These are phyloP conservation scores for Caenorhabditis panamensis DNA, from an alignment of 2,888 invertebrate species.

Conservation along the genomic window DNA sequence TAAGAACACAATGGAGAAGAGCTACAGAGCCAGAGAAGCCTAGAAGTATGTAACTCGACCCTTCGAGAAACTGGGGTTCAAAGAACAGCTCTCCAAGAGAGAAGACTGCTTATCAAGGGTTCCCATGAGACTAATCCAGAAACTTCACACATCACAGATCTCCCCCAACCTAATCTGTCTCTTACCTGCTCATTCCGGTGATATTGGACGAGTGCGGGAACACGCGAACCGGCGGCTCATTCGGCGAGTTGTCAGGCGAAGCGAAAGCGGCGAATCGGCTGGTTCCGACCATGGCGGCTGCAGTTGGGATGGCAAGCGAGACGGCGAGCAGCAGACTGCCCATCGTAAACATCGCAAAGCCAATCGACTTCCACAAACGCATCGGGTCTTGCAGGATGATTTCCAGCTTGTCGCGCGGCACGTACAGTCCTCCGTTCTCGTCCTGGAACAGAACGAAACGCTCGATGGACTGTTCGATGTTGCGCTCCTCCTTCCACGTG, in stretches of 20 bases:
- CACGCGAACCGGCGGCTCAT: conserved; percentile 80
- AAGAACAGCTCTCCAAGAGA: too few species aligned
- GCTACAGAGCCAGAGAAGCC: too few species aligned
- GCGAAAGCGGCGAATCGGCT: conserved; percentile 74
- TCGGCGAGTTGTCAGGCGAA: conserved; percentile 78
- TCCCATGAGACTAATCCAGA: too few species aligned
- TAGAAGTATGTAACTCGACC: too few species aligned
- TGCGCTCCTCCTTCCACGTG: conserved; percentile 76
- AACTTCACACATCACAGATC: too few species aligned
- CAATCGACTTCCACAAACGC: conserved; percentile 77
- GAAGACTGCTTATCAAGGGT: too few species aligned
- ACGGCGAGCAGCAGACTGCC: conserved; percentile 79
- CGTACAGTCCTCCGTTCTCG: conserved; percentile 78
- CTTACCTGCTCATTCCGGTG: conserved; percentile 50
- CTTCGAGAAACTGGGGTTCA: too few species aligned
- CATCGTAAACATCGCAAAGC: conserved; percentile 73
- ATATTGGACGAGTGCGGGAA: conserved; percentile 68
- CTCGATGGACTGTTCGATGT: conserved; percentile 68
- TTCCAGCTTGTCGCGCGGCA: conserved; percentile 76
- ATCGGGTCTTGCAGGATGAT: conserved; percentile 78
- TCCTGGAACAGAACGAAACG: conserved; percentile 72
- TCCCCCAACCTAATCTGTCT: not conserved
- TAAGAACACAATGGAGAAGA: not conserved
- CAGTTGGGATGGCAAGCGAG: conserved; percentile 77
- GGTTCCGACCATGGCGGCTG: conserved; percentile 76